These are phyloP conservation scores for Luperina nickerlii DNA, from an alignment of 2,888 invertebrate genomes.

Conservation along the genomic window DNA sequence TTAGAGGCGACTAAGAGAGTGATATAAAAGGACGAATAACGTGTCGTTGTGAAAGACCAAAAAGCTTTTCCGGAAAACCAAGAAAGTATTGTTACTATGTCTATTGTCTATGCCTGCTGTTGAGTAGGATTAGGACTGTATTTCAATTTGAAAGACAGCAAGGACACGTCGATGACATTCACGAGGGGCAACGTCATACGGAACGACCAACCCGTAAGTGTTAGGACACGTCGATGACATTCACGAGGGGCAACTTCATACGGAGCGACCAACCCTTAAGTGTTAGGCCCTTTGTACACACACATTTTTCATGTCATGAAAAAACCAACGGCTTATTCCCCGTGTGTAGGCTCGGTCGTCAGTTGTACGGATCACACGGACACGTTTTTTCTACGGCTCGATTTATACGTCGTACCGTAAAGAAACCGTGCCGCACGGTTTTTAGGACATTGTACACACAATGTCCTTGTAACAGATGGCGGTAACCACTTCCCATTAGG, in stretches of 20 bases:
- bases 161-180: background rate
- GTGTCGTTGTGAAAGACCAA: background rate
- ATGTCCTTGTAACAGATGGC: background rate
- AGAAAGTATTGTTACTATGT: background rate
- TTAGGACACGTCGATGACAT: background rate
- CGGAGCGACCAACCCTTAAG: background rate
- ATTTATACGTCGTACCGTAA: no score
- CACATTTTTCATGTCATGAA: no score
- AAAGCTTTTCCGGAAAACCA: background rate
- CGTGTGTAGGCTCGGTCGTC: no score
- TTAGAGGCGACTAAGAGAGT: background rate
- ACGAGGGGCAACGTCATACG: background rate
- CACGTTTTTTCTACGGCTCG: no score
- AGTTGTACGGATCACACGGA: no score
- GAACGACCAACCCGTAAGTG: background rate
- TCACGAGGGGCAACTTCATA: background rate
- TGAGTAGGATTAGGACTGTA: background rate
- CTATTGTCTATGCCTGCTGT: background rate
- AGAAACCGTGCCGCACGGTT: no score
- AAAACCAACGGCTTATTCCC: no score
- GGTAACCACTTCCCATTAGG: background rate
- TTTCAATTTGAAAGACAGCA: background rate
- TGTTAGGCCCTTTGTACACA: no score
- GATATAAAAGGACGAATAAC: background rate
- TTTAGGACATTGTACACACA: no score